Conservation (phyloP, 2,113 vertebrate species). For the Tursiops truncatus region DNA sequence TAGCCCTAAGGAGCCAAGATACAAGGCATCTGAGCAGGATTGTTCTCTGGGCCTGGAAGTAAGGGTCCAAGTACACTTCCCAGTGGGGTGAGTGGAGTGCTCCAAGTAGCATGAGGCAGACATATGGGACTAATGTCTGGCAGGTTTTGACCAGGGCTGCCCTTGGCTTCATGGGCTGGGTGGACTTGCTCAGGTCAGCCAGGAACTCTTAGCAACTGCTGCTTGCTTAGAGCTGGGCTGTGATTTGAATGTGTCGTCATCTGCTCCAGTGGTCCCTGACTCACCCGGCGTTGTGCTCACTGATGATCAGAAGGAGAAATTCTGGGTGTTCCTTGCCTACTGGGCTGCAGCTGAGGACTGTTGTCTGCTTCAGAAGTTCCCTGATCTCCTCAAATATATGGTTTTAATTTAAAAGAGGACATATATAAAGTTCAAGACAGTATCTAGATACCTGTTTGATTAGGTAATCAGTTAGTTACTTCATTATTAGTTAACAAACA, state of each 20-base stretch:
- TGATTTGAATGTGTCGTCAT: slow-evolving; percentile 13
- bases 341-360: background rate
- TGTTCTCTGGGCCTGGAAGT: background rate
- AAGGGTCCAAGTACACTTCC: background rate
- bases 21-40: background rate
- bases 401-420: slow-evolving; percentile 14
- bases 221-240: slow-evolving; percentile 9
- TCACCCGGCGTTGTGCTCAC: slow-evolving; percentile 2
- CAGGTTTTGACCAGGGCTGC: slow-evolving; percentile 31
- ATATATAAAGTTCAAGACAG: background rate
- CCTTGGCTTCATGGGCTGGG: background rate
- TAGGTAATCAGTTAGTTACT: background rate
- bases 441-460: background rate
- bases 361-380: background rate
- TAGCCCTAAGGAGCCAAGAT: background rate
- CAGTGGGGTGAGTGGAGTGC: background rate
- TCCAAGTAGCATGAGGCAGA: slow-evolving; percentile 2
- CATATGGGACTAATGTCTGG: slow-evolving; percentile 9
- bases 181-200: slow-evolving; percentile 3
- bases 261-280: slow-evolving; percentile 4
- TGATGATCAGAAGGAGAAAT: slow-evolving; percentile 37
- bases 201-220: slow-evolving; percentile 16
- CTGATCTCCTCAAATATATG: background rate
- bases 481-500: slow-evolving; percentile 37
- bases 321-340: background rate